Evolutionary conservation across 1,140 invertebrate genomes (phyloP).

Genomic region (Leptopilina clavipes): DNA sequence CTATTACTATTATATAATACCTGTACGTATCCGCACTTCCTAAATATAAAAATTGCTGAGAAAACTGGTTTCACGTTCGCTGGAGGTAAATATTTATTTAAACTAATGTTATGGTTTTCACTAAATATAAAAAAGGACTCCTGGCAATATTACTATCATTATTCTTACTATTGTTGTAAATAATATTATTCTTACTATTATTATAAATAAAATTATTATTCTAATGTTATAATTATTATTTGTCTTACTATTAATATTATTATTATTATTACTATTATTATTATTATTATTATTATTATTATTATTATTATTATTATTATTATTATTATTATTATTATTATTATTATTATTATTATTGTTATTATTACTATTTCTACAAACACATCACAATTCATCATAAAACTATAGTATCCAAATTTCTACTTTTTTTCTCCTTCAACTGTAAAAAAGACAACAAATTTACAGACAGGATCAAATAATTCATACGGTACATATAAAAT

Average conservation of each 20-base stretch:
- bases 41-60: neutral
- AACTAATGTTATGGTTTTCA: neutral
- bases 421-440: neutral
- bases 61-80: neutral
- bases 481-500: too few relatives aligned
- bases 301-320: too few relatives aligned
- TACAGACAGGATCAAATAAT: neutral
- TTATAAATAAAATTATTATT: too few relatives aligned
- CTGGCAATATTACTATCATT: neutral
- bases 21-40: neutral
- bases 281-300: too few relatives aligned
- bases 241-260: too few relatives aligned
- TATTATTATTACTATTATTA: too few relatives aligned
- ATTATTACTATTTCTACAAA: neutral
- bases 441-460: neutral
- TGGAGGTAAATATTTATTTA: neutral
- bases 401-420: neutral
- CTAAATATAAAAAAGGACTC: neutral
- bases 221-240: too few relatives aligned
- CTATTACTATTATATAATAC: conserved; percentile 8
- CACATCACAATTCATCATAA: neutral
- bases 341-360: neutral
- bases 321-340: too few relatives aligned
- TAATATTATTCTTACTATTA: too few relatives aligned
- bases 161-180: neutral